Evolutionary conservation across 2,797 vertebrate species (phyloP).

Genomic region (Microctenopoma stevenorrisi): DNA sequence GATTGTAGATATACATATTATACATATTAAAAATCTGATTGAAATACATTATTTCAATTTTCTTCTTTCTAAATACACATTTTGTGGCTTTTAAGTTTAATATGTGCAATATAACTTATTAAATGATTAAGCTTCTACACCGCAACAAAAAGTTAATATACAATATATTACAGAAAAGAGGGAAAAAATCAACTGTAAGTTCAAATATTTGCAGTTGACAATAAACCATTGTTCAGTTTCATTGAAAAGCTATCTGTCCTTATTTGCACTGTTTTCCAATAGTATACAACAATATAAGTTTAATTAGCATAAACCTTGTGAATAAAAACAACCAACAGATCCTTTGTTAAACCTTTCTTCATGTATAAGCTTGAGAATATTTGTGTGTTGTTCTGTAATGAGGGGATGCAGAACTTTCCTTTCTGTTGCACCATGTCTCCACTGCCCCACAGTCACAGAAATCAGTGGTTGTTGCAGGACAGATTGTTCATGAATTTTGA

Average conservation of each 20-base stretch:
- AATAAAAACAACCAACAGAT: background rate
- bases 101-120: background rate
- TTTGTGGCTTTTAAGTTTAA: too few relatives aligned
- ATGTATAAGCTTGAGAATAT: slow-evolving; percentile 1
- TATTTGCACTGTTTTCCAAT: background rate
- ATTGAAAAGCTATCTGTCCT: background rate
- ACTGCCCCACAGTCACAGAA: slow-evolving; percentile 84
- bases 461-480: slow-evolving; percentile 82
- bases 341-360: slow-evolving; percentile 9
- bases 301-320: background rate
- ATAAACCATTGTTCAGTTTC: background rate
- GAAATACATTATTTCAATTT: too few relatives aligned
- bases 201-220: background rate
- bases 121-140: too few relatives aligned
- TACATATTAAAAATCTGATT: too few relatives aligned
- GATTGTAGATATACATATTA: too few relatives aligned
- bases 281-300: background rate
- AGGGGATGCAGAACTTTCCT: slow-evolving; percentile 78
- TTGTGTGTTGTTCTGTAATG: slow-evolving; percentile 54
- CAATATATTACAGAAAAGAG: too few relatives aligned
- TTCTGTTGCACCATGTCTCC: slow-evolving; percentile 71
- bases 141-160: background rate
- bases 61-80: too few relatives aligned
- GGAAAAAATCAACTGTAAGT: background rate
- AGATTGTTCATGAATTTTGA: slow-evolving; percentile 90